phyloP scores from a whole-genome alignment of 2,888 invertebrate genomes.

The Scaptomyza flava region DNA sequence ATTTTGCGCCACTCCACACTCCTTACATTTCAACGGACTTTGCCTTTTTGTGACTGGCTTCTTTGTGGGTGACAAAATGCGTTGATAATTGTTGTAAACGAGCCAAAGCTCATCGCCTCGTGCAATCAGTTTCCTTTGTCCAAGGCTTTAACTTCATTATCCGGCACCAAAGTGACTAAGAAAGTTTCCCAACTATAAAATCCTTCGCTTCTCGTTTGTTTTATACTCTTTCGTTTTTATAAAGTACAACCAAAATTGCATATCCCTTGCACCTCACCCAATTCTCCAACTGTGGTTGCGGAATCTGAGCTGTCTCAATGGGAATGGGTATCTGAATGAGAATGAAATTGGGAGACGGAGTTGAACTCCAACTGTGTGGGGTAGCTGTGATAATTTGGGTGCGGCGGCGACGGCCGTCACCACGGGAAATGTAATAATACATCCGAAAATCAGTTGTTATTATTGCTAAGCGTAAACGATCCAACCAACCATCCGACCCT shows the following conservation, averaged over 20 bases:
- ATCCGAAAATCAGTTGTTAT: constrained; percentile 81
- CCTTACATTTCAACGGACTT: not conserved
- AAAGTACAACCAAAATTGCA: constrained; percentile 38
- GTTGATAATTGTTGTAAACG: constrained; percentile 63
- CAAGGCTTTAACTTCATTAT: constrained; percentile 61
- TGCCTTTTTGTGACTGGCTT: not conserved
- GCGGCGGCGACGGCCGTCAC: constrained; percentile 58
- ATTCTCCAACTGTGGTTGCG: not conserved
- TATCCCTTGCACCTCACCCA: constrained; percentile 11
- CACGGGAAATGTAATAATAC: constrained; percentile 78
- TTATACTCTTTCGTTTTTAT: not conserved
- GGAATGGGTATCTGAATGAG: not conserved
- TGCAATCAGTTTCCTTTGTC: constrained; percentile 71
- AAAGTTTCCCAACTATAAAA: constrained; percentile 34
- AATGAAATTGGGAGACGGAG: constrained; percentile 16
- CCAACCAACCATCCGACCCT: constrained; percentile 30
- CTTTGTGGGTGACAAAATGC: constrained; percentile 69
- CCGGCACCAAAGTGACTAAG: constrained; percentile 35
- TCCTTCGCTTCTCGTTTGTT: constrained; percentile 40
- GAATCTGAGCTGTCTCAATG: constrained; percentile 3
- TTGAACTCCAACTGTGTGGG: constrained; percentile 61
- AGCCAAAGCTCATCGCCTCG: constrained; percentile 39
- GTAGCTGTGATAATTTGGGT: constrained; percentile 79
- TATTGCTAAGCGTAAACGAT: constrained; percentile 78
- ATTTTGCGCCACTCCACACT: not conserved